phyloP scores from a whole-genome alignment of 1,140 invertebrate species.

The Eupristina koningsbergeri region DNA sequence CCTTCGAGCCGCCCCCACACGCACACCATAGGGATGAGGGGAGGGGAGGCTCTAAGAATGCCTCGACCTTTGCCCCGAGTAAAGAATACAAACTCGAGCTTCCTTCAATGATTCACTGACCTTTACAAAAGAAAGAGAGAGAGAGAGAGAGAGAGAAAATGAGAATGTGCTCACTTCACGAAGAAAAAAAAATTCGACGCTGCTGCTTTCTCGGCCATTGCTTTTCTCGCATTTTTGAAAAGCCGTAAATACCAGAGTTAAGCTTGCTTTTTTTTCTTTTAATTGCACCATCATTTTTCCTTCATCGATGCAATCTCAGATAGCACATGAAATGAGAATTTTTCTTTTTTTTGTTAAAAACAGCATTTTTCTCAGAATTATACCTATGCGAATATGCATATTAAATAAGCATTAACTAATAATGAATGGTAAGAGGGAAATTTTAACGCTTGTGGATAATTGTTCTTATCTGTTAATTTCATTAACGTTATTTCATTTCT shows the following conservation, averaged over 20 bases:
- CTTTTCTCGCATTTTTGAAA: not conserved
- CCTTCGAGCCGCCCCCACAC: slow-evolving; percentile 39
- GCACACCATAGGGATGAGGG: not conserved
- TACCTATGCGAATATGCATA: not conserved
- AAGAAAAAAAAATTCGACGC: too few relatives aligned
- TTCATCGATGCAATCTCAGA: not conserved
- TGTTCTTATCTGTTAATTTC: not conserved
- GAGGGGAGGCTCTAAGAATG: not conserved
- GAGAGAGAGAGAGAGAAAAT: not conserved
- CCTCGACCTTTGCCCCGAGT: slow-evolving; percentile 51
- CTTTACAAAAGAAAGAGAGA: not conserved
- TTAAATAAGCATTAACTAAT: not conserved
- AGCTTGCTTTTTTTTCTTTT: not conserved
- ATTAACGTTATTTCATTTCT: not conserved
- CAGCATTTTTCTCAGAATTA: not conserved
- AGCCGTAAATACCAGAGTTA: not conserved
- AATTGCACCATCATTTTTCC: not conserved
- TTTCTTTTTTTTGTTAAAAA: too few relatives aligned
- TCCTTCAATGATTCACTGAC: slow-evolving; percentile 15
- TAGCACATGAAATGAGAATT: not conserved
- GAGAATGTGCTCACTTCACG: too few relatives aligned
- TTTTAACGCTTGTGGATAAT: not conserved
- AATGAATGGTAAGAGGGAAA: not conserved
- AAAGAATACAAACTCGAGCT: not conserved
- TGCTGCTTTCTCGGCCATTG: not conserved